These are phyloP conservation scores for Eurystomus glaucurus DNA, from an alignment of 2,797 vertebrate species.

Conservation along the genomic window DNA sequence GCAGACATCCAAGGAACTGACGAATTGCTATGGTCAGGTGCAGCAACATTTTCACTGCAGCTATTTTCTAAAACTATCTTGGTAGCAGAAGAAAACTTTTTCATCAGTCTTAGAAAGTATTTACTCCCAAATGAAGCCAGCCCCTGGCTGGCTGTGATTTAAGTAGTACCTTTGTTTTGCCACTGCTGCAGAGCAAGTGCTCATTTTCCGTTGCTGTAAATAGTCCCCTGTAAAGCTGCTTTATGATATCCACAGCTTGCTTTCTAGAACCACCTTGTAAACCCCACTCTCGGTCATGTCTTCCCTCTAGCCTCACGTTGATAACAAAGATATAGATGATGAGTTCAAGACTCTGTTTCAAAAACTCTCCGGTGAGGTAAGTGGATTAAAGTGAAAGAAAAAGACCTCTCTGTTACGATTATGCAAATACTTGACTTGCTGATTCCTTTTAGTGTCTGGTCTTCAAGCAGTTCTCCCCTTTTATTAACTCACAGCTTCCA, in stretches of 20 bases:
- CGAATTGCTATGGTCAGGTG: not conserved
- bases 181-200: not conserved
- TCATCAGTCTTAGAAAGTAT: not conserved
- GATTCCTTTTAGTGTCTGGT: not conserved
- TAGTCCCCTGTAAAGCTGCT: not conserved
- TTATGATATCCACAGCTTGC: not conserved
- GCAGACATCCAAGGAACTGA: not conserved
- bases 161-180: not conserved
- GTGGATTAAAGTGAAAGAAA: constrained; percentile 30
- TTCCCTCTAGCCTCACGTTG: constrained; percentile 83
- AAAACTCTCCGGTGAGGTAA: constrained; percentile 88
- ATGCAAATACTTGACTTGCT: constrained; percentile 39
- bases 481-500: constrained; percentile 41
- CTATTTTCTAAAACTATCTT: not conserved
- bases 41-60: not conserved
- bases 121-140: not conserved
- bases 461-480: not conserved
- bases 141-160: not conserved
- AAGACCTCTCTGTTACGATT: not conserved
- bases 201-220: not conserved
- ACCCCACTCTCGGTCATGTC: not conserved
- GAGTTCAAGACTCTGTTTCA: constrained; percentile 86
- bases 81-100: not conserved
- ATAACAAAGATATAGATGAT: constrained; percentile 78
- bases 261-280: not conserved